These are phyloP conservation scores for Drosophila hydei DNA, from an alignment of 1,140 invertebrate species.

Conservation along the genomic window DNA sequence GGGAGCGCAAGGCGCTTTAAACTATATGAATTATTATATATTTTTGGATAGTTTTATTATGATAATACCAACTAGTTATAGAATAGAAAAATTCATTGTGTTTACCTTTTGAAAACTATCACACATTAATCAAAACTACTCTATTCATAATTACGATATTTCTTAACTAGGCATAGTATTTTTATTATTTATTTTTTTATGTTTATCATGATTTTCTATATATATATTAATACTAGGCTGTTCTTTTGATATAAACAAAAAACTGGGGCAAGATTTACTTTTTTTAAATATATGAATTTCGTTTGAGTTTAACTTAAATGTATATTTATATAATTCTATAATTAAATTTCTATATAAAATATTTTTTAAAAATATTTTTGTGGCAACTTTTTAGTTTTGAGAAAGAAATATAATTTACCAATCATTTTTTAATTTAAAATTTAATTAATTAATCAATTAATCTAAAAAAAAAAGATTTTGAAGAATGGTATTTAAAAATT, in stretches of 20 bases:
- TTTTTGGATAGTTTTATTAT: neutral
- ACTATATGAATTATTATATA: constrained; percentile 15
- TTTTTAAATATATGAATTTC: neutral
- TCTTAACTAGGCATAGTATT: constrained; percentile 8
- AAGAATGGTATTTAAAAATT: too few relatives aligned
- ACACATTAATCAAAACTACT: constrained; percentile 68
- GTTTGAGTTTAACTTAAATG: too few relatives aligned
- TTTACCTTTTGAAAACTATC: constrained; percentile 76
- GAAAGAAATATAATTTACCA: too few relatives aligned
- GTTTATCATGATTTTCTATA: constrained; percentile 10
- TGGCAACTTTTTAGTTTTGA: too few relatives aligned
- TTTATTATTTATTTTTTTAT: constrained; percentile 7
- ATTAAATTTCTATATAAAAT: too few relatives aligned
- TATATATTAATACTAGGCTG: constrained; percentile 55
- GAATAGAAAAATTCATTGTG: constrained; percentile 38
- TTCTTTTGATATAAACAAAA: constrained; percentile 22
- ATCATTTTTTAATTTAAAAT: too few relatives aligned
- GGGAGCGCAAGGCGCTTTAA: constrained; percentile 25
- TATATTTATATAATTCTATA: too few relatives aligned
- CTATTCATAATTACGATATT: constrained; percentile 43
- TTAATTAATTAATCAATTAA: too few relatives aligned
- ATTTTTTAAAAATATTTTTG: too few relatives aligned
- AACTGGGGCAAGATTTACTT: constrained; percentile 36
- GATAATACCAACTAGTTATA: constrained; percentile 22
- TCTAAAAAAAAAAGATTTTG: too few relatives aligned